Conservation (phyloP, 2,888 invertebrate genomes). For the Unio pictorum region DNA sequence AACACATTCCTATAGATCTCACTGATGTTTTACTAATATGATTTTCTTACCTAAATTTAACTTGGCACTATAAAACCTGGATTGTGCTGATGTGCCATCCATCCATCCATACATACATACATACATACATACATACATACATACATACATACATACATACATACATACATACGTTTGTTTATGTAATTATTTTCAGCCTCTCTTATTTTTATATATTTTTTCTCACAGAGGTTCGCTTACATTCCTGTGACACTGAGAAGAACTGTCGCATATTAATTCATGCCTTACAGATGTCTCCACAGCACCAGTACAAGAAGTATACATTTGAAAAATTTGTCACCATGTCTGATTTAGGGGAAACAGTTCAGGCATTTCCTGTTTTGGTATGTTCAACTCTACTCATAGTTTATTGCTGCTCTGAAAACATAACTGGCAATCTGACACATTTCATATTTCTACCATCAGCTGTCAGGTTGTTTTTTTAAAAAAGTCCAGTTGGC, state of each 20-base stretch:
- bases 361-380: constrained; percentile 82
- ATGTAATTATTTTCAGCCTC: too few species aligned
- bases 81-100: too few species aligned
- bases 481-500: too few species aligned
- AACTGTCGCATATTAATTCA: constrained; percentile 86
- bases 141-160: too few species aligned
- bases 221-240: constrained; percentile 66
- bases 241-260: constrained; percentile 76
- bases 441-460: neutral
- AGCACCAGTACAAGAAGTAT: constrained; percentile 83
- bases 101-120: too few species aligned
- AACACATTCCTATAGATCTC: too few species aligned
- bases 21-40: too few species aligned
- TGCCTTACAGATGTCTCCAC: constrained; percentile 88
- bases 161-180: too few species aligned
- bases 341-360: constrained; percentile 80
- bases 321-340: constrained; percentile 83
- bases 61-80: too few species aligned
- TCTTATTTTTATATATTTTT: too few species aligned
- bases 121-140: too few species aligned
- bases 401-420: neutral
- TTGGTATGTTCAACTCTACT: constrained; percentile 74
- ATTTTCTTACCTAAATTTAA: too few species aligned
- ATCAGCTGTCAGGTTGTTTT: neutral
- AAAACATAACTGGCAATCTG: neutral